A percentile compares a stretch with the other conserved stretches of the same genome.
These are phyloP conservation scores for Acrocephalus arundinaceus DNA, from an alignment of 2,113 vertebrate species.

Conservation along the genomic window DNA sequence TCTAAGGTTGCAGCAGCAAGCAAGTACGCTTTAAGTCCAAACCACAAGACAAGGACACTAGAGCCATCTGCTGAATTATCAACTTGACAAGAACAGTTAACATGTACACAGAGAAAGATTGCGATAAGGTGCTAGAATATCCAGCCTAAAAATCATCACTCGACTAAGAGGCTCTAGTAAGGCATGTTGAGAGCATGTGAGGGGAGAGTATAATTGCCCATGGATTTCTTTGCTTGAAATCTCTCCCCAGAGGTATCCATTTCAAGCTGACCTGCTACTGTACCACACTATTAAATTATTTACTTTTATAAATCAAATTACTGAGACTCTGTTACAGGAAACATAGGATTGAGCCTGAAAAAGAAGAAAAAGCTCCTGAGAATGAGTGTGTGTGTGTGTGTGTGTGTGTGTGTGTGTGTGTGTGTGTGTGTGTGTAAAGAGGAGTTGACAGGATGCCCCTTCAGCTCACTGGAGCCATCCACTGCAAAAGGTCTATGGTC, in stretches of 20 bases:
- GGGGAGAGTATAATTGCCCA: background rate
- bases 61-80: background rate
- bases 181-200: background rate
- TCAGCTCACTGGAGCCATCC: background rate
- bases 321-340: background rate
- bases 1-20: background rate
- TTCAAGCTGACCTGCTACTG: background rate
- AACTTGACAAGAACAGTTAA: background rate
- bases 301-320: fast-evolving
- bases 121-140: background rate
- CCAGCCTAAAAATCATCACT: background rate
- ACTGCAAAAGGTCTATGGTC: background rate
- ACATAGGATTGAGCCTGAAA: background rate
- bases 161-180: background rate
- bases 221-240: background rate
- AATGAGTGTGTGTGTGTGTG: background rate
- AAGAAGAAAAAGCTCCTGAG: background rate
- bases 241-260: too few relatives aligned
- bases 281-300: background rate
- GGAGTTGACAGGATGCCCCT: background rate
- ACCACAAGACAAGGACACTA: background rate
- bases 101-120: background rate
- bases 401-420: too few relatives aligned
- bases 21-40: background rate
- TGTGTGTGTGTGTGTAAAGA: background rate